Base-by-base conservation (phyloP, 30 jellyfish, hydroid and myxozoan genomes). In the Aurelia coerulea region DNA sequence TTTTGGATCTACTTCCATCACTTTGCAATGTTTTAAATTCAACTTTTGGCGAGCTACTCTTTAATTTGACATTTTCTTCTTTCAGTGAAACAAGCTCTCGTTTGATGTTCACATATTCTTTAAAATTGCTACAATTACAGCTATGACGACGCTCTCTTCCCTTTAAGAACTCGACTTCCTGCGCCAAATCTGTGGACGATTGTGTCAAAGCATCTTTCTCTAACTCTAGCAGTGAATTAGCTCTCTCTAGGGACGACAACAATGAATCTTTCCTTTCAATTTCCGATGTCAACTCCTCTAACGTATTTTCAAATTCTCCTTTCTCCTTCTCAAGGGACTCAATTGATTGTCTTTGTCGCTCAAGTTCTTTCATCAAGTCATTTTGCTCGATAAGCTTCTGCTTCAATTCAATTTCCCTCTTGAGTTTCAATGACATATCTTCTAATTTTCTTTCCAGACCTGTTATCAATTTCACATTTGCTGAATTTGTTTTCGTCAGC, bases 131-230 rank as follows among this genome's bases (percentile, higher is more conserved):
- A 37, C 79, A 53, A 13, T 72, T 31, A 2, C 86, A 51, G 2
- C 16, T 78, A 4, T 33, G 65, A 2, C 82, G 73, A 9, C 82
- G 60, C 60, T 84, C 93, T 60, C 33, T 84, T 9, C 66, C 78
- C 31, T 84, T 84, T 51, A 84, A 39, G 4, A 71, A 84, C 66
- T 62, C 88, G 17, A 84, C 93, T 72, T 84, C 93, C 53, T 46
- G 42, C 33, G 49, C 62, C 13, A 84, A 74, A 84, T 84, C 93
- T 32, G 54, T 51, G 1, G 93, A 84, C 13, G 93, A 84, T 63
- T 84, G 93, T 2, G 13, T 68, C 62, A 84, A 42, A 53, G 88
- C 93, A 34, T 84, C 93, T 32, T 81, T 62, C 53, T 73, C 93
- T 15, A 84, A 65, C 60, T 73, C 82, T 33, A 84, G 70, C 59